phyloP scores from a whole-genome alignment of 1,140 invertebrate species.

The Euura saliciscinereae region DNA sequence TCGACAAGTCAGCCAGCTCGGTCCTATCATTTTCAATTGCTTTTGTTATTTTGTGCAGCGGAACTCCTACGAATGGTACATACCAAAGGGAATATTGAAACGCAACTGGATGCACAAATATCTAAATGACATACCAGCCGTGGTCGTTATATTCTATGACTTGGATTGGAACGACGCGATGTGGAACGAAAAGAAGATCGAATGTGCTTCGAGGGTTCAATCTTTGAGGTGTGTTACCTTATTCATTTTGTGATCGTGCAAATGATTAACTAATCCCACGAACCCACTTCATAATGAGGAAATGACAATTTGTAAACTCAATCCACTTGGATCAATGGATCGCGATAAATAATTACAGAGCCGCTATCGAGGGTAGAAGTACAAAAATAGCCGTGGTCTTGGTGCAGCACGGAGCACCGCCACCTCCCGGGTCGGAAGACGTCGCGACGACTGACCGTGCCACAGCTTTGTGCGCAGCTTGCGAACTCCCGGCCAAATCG shows the following conservation, averaged over 20 bases:
- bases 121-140: slow-evolving; percentile 85
- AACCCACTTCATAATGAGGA: background rate
- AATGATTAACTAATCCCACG: background rate
- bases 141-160: slow-evolving; percentile 95
- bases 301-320: background rate
- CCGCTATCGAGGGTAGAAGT: slow-evolving; percentile 76
- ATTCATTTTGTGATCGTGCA: slow-evolving; percentile 9
- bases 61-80: slow-evolving; percentile 93
- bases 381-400: slow-evolving; percentile 90
- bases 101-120: slow-evolving; percentile 96
- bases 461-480: slow-evolving; percentile 84
- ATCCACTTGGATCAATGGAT: slow-evolving; percentile 49
- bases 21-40: too few species aligned
- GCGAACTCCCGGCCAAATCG: slow-evolving; percentile 90
- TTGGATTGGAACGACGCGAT: slow-evolving; percentile 95
- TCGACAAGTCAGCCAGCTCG: too few species aligned
- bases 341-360: slow-evolving; percentile 52
- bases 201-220: slow-evolving; percentile 90
- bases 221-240: slow-evolving; percentile 69
- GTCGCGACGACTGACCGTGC: slow-evolving; percentile 86
- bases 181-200: slow-evolving; percentile 94
- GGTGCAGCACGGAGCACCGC: slow-evolving; percentile 79
- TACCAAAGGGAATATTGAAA: slow-evolving; percentile 95
- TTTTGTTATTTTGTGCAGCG: slow-evolving; percentile 60
- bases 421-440: slow-evolving; percentile 84